Conservation (phyloP, 1,140 invertebrate species). For the Dermatophagoides farinae region DNA sequence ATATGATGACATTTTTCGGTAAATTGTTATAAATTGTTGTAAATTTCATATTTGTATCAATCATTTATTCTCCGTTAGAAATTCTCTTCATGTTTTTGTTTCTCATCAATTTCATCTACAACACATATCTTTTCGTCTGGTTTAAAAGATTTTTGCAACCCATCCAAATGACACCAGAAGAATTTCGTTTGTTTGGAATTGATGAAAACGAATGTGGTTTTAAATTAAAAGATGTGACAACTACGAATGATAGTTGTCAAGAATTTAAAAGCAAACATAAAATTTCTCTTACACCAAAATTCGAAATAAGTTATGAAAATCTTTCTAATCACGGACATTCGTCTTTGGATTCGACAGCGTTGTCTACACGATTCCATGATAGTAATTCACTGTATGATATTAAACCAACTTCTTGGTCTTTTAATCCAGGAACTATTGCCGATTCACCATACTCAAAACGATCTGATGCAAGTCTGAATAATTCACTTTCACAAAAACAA, state of each 20-base stretch:
- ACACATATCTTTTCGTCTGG: conserved; percentile 3
- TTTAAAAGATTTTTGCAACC: conserved; percentile 6
- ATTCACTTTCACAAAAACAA: neutral
- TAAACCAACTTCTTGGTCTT: neutral
- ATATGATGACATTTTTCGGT: neutral
- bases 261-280: neutral
- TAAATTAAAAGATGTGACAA: neutral
- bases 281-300: too few species aligned
- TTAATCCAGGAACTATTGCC: neutral
- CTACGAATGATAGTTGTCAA: neutral
- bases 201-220: conserved; percentile 17
- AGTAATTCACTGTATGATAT: neutral
- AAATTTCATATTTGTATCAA: neutral
- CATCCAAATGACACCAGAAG: conserved; percentile 13
- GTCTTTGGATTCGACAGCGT: neutral
- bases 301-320: neutral
- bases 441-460: neutral
- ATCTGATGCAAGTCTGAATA: neutral
- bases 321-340: neutral
- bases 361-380: neutral
- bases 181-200: conserved; percentile 15
- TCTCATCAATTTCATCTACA: conserved; percentile 4
- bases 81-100: conserved; percentile 1
- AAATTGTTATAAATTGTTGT: neutral
- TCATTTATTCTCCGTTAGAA: conserved; percentile 2